A percentile compares a stretch with the other conserved stretches of the same genome.
phyloP scores from a whole-genome alignment of 2,888 invertebrate species.

The Phymatocera aterrima region DNA sequence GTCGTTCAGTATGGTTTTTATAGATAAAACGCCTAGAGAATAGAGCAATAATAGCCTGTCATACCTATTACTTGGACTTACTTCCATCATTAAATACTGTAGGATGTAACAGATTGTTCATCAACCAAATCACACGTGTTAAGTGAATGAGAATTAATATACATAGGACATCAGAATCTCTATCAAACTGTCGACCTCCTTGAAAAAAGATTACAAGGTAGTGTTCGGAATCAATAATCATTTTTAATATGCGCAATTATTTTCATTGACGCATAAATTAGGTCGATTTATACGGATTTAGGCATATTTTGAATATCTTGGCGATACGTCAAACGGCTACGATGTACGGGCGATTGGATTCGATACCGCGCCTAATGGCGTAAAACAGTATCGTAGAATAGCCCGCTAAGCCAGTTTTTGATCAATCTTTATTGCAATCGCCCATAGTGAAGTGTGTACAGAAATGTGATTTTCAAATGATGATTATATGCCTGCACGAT shows the following conservation, averaged over 20 bases:
- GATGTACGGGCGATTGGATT: neutral
- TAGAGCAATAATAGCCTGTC: too few species aligned
- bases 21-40: neutral
- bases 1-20: neutral
- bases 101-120: neutral
- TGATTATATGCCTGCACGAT: neutral
- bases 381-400: neutral
- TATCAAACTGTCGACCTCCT: conserved; percentile 9
- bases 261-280: neutral
- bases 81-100: neutral
- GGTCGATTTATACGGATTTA: neutral
- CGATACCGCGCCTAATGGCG: neutral
- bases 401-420: neutral
- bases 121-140: neutral
- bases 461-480: neutral
- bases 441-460: neutral
- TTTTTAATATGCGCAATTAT: neutral
- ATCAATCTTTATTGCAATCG: neutral
- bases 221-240: neutral
- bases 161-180: neutral
- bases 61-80: neutral
- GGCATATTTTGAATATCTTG: neutral
- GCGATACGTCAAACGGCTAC: neutral
- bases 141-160: neutral
- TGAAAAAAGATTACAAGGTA: conserved; percentile 31